Base-by-base conservation (phyloP, 2,888 invertebrate species). In the Ochropacha duplaris region DNA sequence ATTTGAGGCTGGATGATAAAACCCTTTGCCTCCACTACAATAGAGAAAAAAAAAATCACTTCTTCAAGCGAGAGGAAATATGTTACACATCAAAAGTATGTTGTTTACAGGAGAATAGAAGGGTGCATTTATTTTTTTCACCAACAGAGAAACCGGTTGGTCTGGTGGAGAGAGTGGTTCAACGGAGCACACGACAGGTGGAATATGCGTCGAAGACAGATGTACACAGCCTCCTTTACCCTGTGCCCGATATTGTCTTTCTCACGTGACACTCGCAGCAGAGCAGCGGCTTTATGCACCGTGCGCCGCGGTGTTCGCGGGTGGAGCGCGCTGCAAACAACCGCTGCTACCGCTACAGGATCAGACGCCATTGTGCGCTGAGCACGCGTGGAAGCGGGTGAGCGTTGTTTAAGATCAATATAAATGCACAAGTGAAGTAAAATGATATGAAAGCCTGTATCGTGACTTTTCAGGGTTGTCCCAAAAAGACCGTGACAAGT, bases 251-350 rank as follows among this genome's bases (percentile, higher is more conserved):
- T 96, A 97, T 82, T 98, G 98, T 84, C 93, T 96, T 44, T 88
- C 95, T 62, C 98, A 98, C 91, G 96, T 98, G 71, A 96, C 97
- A 90, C 94, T 95, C 64, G 97, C 97, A 83, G 94, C 95, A 11
- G 97, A 97, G 74, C 98, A 98, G 88, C 94, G 96, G 69, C 88
- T 97, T 64, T 93, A 91, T 70, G 88, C 90, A 12, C 80, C 92
- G 39, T 93, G 93, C 58, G 90, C 92, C 0, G 93, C 93, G 0
- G 93, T 93, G 63, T 93, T 93, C 78, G 92, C 92, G 2, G 92
- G 90, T 52, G 93, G 93, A 1, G 81, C 88, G 63, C 83, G 91
- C 60, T 93, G 93, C 70, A 83, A 87, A 65, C 90, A 90, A 67
- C 92, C 93, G 65, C 83, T 93, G 34, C 56, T 93, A 58, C 91